Evolutionary conservation across 2,113 vertebrate genomes (phyloP).

Genomic region (Spea bombifrons): DNA sequence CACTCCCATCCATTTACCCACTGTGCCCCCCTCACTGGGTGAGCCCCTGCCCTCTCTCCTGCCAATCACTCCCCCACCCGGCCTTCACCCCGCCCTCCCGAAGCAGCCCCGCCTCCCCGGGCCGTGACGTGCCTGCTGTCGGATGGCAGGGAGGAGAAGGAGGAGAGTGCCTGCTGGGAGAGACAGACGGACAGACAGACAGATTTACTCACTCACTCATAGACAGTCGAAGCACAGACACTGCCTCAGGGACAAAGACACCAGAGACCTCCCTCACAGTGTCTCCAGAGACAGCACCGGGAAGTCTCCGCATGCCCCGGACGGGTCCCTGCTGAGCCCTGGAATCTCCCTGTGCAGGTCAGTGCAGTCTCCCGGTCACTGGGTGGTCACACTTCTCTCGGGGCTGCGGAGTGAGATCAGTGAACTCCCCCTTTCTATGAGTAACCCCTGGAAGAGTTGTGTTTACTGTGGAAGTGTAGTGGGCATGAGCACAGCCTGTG

Average conservation of each 20-base stretch:
- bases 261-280: not conserved
- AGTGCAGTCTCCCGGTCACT: slow-evolving; percentile 3
- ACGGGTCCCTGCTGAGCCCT: not conserved
- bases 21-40: not conserved
- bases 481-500: too few species aligned
- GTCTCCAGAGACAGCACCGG: not conserved
- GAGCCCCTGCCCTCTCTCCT: not conserved
- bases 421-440: too few species aligned
- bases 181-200: not conserved
- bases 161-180: slow-evolving; percentile 24
- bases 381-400: not conserved
- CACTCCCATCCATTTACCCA: not conserved
- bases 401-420: too few species aligned
- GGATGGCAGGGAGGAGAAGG: slow-evolving; percentile 39
- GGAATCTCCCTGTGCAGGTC: slow-evolving; percentile 31
- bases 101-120: not conserved
- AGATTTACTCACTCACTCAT: not conserved
- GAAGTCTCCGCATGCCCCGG: not conserved
- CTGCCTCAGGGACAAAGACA: slow-evolving; percentile 16
- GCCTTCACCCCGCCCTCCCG: not conserved
- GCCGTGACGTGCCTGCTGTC: slow-evolving; percentile 34
- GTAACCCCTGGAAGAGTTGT: too few species aligned
- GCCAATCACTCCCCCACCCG: not conserved
- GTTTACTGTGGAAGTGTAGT: too few species aligned
- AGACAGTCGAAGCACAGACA: not conserved